Conservation (phyloP, 2,113 vertebrate genomes). For the Neodon shergylaensis region DNA sequence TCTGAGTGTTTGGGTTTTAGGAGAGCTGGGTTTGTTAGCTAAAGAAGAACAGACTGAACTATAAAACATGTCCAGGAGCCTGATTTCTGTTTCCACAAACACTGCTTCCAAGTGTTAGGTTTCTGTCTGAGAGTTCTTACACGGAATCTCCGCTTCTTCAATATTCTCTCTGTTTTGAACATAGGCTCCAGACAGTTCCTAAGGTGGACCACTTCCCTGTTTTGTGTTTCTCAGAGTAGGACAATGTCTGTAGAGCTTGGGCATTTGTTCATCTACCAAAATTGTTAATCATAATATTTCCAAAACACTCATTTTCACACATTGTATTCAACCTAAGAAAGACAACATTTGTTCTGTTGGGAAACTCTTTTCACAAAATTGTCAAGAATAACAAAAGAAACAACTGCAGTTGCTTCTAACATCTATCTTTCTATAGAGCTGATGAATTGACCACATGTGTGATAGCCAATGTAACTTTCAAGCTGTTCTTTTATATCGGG, state of each 20-base stretch:
- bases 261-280: background rate
- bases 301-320: background rate
- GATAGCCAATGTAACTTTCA: background rate
- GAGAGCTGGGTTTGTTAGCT: background rate
- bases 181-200: background rate
- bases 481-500: background rate
- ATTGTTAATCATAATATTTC: background rate
- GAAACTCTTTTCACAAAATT: constrained; percentile 4
- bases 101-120: background rate
- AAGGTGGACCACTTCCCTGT: background rate
- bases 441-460: background rate
- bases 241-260: background rate
- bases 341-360: background rate
- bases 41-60: background rate
- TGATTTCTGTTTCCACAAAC: background rate
- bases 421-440: background rate
- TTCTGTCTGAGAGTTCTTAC: background rate
- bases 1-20: background rate
- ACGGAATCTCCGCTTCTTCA: background rate
- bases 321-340: background rate
- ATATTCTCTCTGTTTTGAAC: background rate
- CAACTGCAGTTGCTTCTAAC: background rate
- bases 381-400: background rate
- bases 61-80: background rate
- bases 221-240: background rate